Conservation (phyloP, 2,888 invertebrate species). For the Catocala sponsa region DNA sequence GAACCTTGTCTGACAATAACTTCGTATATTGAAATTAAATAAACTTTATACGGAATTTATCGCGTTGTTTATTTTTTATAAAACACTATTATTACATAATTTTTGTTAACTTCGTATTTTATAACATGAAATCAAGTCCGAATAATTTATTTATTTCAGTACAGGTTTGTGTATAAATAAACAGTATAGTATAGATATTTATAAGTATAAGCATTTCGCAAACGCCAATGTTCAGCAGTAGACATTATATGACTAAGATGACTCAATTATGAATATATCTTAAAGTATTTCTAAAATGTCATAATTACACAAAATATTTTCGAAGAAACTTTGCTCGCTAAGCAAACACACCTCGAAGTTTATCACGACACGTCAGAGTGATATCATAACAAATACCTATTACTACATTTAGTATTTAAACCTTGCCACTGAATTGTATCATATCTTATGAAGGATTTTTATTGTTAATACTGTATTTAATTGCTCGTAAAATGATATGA, state of each 20-base stretch:
- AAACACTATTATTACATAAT: too few relatives aligned
- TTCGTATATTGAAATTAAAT: too few relatives aligned
- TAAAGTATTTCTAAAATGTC: too few relatives aligned
- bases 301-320: not conserved
- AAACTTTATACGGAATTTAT: too few relatives aligned
- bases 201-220: too few relatives aligned
- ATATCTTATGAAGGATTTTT: conserved; percentile 5
- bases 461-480: not conserved
- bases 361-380: conserved; percentile 6
- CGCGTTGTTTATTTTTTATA: too few relatives aligned
- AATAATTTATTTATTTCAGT: not conserved
- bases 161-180: too few relatives aligned
- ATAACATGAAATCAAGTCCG: not conserved
- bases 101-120: conserved; percentile 1
- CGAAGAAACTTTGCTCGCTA: conserved; percentile 1
- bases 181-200: too few relatives aligned
- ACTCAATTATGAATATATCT: too few relatives aligned
- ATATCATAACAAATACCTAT: conserved; percentile 8
- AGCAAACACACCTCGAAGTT: conserved; percentile 4
- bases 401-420: not conserved
- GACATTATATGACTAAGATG: too few relatives aligned
- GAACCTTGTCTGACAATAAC: conserved; percentile 3
- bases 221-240: too few relatives aligned
- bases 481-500: too few relatives aligned
- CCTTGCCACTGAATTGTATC: conserved; percentile 6